Evolutionary conservation across 2,113 vertebrate species (phyloP).

Genomic region (Elephas maximus): DNA sequence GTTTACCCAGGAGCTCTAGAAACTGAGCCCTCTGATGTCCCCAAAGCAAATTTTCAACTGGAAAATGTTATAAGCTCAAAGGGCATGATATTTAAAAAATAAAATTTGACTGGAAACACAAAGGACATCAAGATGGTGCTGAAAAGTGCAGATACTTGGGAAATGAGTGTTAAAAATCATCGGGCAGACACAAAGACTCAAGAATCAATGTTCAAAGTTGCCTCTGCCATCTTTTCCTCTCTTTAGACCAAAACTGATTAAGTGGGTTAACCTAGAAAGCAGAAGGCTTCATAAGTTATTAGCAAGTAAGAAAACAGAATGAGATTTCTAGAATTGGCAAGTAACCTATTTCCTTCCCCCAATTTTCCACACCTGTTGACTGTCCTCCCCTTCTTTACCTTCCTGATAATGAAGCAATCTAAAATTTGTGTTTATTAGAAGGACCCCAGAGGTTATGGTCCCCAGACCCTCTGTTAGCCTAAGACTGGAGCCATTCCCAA

Average conservation of each 20-base stretch:
- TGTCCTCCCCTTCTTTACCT: background rate
- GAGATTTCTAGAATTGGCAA: background rate
- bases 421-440: background rate
- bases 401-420: background rate
- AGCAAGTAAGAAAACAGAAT: background rate
- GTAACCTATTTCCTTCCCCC: background rate
- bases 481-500: too few species aligned
- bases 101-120: background rate
- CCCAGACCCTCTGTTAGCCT: too few species aligned
- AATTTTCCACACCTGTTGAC: background rate
- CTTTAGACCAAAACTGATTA: background rate
- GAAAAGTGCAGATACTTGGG: background rate
- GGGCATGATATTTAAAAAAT: background rate
- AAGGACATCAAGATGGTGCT: background rate
- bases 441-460: too few species aligned
- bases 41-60: background rate
- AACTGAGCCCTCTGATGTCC: background rate
- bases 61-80: slow-evolving; percentile 22
- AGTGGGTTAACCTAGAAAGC: background rate
- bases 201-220: background rate
- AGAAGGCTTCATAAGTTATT: background rate
- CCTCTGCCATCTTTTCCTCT: background rate
- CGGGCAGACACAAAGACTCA: background rate
- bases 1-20: background rate
- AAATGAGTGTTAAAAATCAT: background rate